A percentile compares a stretch with the other conserved stretches of the same genome.
These are phyloP conservation scores for Lamprotornis superbus DNA, from an alignment of 2,113 vertebrate species.

Conservation along the genomic window DNA sequence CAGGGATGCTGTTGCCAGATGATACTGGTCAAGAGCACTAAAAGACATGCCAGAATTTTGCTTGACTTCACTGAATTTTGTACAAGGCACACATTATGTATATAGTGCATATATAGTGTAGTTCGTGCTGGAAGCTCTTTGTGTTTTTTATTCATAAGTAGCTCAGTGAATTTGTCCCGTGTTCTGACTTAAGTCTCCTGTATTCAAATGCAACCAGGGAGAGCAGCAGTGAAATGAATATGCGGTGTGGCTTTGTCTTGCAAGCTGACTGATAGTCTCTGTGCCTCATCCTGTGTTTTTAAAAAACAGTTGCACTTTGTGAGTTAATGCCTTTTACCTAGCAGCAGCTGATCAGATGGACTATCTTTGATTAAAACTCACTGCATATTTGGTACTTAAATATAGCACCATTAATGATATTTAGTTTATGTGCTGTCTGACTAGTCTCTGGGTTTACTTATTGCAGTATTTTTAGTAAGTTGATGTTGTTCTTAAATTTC, in stretches of 20 bases:
- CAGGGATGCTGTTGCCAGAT: neutral
- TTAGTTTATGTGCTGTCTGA: neutral
- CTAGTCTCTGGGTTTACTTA: neutral
- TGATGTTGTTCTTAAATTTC: neutral
- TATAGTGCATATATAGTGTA: rapidly evolving
- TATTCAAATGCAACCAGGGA: neutral
- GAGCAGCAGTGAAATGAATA: neutral
- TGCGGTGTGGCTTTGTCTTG: neutral
- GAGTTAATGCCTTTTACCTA: neutral
- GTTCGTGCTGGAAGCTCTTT: neutral
- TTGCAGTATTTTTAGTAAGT: neutral
- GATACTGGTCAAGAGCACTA: neutral
- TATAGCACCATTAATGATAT: neutral
- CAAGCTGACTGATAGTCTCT: neutral
- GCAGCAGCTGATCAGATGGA: neutral
- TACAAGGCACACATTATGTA: rapidly evolving
- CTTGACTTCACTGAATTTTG: neutral
- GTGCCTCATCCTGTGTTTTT: neutral
- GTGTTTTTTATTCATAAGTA: neutral
- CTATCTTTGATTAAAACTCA: neutral
- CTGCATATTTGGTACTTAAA: neutral
- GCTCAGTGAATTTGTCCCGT: neutral
- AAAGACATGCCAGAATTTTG: neutral
- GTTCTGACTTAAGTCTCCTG: neutral
- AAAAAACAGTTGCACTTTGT: neutral